These are phyloP conservation scores for Ciconia stormi DNA, from an alignment of 2,113 vertebrate species.

Conservation along the genomic window DNA sequence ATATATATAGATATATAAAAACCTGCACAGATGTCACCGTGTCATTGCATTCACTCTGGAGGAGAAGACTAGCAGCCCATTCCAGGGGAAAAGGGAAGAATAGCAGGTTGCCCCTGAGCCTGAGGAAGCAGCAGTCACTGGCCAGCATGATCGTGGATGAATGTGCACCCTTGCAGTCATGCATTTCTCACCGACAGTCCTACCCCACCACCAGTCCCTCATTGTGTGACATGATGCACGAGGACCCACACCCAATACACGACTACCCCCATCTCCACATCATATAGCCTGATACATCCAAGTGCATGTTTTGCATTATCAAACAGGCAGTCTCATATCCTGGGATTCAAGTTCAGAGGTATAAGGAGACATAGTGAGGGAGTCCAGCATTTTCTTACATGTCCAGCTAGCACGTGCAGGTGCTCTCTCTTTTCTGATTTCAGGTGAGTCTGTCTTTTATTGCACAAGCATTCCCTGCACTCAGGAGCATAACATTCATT, in stretches of 20 bases:
- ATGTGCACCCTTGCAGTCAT: rapidly evolving
- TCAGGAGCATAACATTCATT: not conserved
- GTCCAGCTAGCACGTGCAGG: not conserved
- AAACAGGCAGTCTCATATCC: not conserved
- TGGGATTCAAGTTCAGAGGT: not conserved
- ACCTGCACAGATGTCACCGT: not conserved
- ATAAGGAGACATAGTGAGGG: not conserved
- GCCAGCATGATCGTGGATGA: rapidly evolving
- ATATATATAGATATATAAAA: too few species aligned
- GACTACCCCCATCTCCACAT: rapidly evolving
- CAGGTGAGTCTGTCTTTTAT: not conserved
- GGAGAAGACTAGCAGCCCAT: not conserved
- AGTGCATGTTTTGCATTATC: not conserved
- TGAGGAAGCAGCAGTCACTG: rapidly evolving
- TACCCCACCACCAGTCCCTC: not conserved
- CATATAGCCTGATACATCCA: not conserved
- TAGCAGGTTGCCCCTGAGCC: not conserved
- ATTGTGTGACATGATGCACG: rapidly evolving
- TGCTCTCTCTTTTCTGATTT: not conserved
- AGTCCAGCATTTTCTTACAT: not conserved
- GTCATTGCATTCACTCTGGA: not conserved
- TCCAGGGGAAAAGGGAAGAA: not conserved
- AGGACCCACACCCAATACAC: rapidly evolving
- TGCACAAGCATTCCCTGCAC: not conserved
- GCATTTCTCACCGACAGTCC: not conserved